These are phyloP conservation scores for Callyntrura sp. DNA, from an alignment of 2,888 invertebrate genomes.

Conservation along the genomic window DNA sequence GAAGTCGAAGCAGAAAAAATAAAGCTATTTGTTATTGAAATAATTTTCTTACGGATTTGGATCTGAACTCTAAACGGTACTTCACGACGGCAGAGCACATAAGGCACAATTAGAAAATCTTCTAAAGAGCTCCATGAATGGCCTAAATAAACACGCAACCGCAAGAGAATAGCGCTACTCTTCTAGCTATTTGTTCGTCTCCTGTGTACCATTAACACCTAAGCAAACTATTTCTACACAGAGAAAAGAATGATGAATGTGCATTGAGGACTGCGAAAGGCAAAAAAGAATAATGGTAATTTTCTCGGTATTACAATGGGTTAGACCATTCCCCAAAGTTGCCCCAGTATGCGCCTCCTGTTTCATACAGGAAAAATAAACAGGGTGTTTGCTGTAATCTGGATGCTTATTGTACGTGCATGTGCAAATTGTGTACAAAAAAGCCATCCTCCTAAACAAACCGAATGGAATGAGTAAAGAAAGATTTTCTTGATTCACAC, in stretches of 20 bases:
- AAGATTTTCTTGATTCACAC: constrained; percentile 33
- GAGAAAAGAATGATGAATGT: constrained; percentile 56
- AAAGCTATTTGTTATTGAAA: constrained; percentile 6
- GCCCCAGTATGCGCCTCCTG: not conserved
- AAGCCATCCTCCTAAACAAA: constrained; percentile 57
- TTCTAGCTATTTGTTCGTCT: constrained; percentile 40
- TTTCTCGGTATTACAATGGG: constrained; percentile 45
- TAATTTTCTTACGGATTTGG: not conserved
- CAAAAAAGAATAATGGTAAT: constrained; percentile 44
- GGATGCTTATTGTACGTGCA: constrained; percentile 1
- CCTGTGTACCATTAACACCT: constrained; percentile 68
- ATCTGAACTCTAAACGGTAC: not conserved
- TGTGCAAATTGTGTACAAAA: constrained; percentile 66
- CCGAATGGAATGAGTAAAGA: constrained; percentile 28
- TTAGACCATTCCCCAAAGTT: constrained; percentile 57
- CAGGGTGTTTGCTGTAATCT: constrained; percentile 45
- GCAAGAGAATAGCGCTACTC: constrained; percentile 46
- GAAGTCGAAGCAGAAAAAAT: not conserved
- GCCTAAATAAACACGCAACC: constrained; percentile 65
- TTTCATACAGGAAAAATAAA: constrained; percentile 19
- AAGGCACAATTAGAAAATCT: not conserved
- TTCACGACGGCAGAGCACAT: not conserved
- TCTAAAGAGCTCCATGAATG: not conserved
- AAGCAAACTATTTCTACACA: constrained; percentile 61
- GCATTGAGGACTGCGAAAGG: not conserved